Evolutionary conservation across 2,888 invertebrate genomes (phyloP), one percentile per base, ranked within the genome.

Genomic region (Sisyra nigra): DNA sequence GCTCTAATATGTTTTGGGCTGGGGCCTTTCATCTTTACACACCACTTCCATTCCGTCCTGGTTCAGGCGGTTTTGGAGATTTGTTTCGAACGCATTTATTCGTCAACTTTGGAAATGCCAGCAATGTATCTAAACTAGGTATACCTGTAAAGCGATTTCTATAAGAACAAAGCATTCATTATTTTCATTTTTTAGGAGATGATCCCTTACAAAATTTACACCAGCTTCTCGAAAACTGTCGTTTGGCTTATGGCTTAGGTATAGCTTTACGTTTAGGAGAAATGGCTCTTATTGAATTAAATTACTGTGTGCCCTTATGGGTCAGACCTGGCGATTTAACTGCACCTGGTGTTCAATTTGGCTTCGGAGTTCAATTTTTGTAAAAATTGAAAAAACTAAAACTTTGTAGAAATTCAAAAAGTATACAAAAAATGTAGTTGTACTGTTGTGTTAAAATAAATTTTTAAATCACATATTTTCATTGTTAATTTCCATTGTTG

Each of bases 271-370:
- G 84, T 48, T 66, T 97, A 45, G 91, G 80, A 50, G 72, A 85
- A 50, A 68, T 80, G 48, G 93, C 92, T n/a, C 72, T 94, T 45
- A 70, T 97, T 43, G 97, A 98, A 69, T 72, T 98, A 42, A 97
- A 96, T 70, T 92, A 96, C 66, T 85, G 87, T 60, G 64, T 85
- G 55, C 96, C 96, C 34, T 50, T 57, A 40, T 54, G 85, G 43
- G 73, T 72, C 48, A 68, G 72, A 49, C 62, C 67, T 46, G 76
- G 70, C 10, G 91, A 92, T 63, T 66, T 61, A 51, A 52, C 70
- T 43, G 66, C 72, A 41, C 72, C 73, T 48, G 86, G 86, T 35
- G 71, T 89, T 52, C 88, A 89, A 65, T 77, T 89, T 57, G 91
- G 89, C 30, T 74, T 89, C 51, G 88, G 87, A 24, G 72, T 84